Conservation (phyloP, 1,140 invertebrate genomes). For the Temnothorax nylanderi region DNA sequence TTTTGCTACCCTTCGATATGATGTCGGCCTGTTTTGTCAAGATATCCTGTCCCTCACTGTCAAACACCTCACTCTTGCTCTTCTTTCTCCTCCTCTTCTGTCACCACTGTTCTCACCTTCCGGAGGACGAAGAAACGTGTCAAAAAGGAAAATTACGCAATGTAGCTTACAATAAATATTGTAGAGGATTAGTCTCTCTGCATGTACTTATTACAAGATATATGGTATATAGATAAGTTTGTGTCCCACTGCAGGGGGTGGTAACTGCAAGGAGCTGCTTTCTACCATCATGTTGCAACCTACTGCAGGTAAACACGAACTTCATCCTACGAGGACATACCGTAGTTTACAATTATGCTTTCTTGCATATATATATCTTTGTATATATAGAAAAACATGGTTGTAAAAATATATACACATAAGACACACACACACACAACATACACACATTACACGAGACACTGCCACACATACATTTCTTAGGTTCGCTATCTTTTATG, state of each 20-base stretch:
- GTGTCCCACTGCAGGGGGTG: constrained; percentile 86
- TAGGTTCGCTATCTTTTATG: constrained; percentile 75
- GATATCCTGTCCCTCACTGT: constrained; percentile 61
- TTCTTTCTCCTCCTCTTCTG: constrained; percentile 65
- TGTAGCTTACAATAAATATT: constrained; percentile 73
- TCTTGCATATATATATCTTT: constrained; percentile 75
- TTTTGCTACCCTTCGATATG: constrained; percentile 65
- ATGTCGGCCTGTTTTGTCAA: constrained; percentile 69
- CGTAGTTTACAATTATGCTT: constrained; percentile 84
- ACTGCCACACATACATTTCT: constrained; percentile 53
- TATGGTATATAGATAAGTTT: constrained; percentile 86
- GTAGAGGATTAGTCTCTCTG: constrained; percentile 80
- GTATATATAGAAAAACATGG: constrained; percentile 58
- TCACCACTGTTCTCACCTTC: constrained; percentile 65
- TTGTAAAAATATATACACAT: constrained; percentile 41
- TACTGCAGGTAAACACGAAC: constrained; percentile 86
- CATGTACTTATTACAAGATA: constrained; percentile 81
- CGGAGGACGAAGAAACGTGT: constrained; percentile 67
- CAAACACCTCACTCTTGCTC: constrained; percentile 71
- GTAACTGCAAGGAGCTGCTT: constrained; percentile 86
- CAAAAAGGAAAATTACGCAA: constrained; percentile 66
- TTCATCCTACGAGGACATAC: constrained; percentile 83
- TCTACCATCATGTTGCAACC: constrained; percentile 85
- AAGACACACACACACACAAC: constrained; percentile 32
- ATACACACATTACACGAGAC: constrained; percentile 45